A percentile compares a stretch with the other conserved stretches of the same genome.
Conservation (phyloP, 2,113 vertebrate genomes). For the Anoura caudifer region DNA sequence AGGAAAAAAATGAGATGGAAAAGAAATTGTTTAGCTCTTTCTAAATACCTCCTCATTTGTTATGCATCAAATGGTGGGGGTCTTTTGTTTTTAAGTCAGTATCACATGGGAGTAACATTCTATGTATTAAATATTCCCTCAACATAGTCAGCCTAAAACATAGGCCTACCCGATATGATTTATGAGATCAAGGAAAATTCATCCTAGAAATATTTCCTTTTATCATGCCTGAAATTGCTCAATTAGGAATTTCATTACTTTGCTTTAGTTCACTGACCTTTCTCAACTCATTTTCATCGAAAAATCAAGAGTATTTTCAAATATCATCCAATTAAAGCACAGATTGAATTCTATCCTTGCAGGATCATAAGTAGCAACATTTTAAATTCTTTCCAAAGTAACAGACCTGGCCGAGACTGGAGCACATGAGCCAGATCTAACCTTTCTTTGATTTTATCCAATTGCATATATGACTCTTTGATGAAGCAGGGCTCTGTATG, state of each 20-base stretch:
- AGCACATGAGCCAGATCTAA: neutral
- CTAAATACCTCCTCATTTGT: neutral
- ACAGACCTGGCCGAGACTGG: neutral
- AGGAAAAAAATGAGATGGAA: neutral
- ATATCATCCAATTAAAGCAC: neutral
- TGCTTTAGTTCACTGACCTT: neutral
- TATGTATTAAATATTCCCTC: neutral
- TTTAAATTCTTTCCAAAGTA: neutral
- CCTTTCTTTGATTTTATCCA: neutral
- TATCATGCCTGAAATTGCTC: neutral
- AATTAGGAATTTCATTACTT: neutral
- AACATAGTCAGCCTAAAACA: neutral
- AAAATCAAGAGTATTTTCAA: conserved; percentile 11
- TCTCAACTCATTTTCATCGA: neutral
- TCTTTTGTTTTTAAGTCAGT: neutral
- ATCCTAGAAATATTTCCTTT: neutral
- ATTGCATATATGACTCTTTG: neutral
- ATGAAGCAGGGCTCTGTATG: neutral
- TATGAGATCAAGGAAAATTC: neutral
- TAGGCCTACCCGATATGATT: neutral
- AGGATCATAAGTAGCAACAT: neutral
- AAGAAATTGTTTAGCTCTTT: neutral
- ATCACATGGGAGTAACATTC: neutral
- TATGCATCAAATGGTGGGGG: neutral
- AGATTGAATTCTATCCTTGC: neutral